Evolutionary conservation across 2,888 invertebrate species (phyloP), one percentile per base, ranked within the genome.

Genomic region (Drosophila tanythrix): DNA sequence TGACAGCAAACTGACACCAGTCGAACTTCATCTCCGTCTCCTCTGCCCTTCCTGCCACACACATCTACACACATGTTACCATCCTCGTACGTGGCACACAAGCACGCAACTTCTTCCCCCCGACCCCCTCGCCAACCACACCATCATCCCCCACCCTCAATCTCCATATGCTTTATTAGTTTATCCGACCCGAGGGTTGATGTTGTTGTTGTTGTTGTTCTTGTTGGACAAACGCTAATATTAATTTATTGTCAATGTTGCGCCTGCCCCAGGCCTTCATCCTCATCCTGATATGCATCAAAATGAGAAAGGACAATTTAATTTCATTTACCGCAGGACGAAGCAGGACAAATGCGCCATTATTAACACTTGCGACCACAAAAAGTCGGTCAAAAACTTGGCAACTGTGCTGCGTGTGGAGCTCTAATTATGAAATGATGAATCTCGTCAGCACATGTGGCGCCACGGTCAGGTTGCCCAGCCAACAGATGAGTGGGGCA

Each of bases 341-440:
- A 21, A 43, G 70, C 53, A 59, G 67, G 63, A 74, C 62, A 68
- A 71, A 63, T 57, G 66, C 58, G 89, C 89, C 87, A 88, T 86
- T 86, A 86, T 86, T 83, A 88, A 88, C 85, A 86, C 85, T 86
- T 86, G 85, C 67, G 88, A 86, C 85, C 85, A 88, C 85, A 81
- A 73, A 86, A 86, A 86, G 70, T 88, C 84, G 89, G 85, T 79
- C 83, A 88, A 77, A 81, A 82, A 70, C 57, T 67, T 67, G 62
- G 74, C 69, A 70, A 77, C 63, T 59, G 55, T 70, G 69, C 50
- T 15, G 29, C 29, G 27, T 38, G 27, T 62, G 76, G 61, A 72
- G 52, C 62, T 91, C 90, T 90, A 90, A 90, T 90, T 90, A 88
- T 77, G 76, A 84, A 91, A 91, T 90, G 90, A 90, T 90, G 90